Evolutionary conservation across 2,113 vertebrate genomes (phyloP).

Genomic region (Cyprinus carpio): DNA sequence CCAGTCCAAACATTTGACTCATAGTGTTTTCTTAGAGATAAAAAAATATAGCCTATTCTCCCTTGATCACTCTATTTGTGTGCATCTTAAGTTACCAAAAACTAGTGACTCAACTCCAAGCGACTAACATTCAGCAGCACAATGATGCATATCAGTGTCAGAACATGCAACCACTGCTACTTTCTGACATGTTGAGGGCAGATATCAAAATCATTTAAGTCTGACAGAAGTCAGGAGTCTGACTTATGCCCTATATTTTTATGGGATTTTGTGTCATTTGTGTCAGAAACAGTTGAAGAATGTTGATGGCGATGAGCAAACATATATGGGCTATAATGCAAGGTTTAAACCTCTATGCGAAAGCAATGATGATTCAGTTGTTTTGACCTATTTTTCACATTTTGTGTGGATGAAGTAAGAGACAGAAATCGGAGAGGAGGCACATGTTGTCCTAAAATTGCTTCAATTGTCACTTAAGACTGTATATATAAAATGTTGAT

Average conservation of each 20-base stretch:
- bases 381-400: background rate
- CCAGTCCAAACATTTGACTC: background rate
- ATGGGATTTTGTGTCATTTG: background rate
- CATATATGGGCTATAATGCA: background rate
- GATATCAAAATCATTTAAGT: background rate
- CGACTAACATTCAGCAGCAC: background rate
- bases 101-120: background rate
- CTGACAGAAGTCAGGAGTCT: background rate
- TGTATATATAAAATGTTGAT: too few species aligned
- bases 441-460: background rate
- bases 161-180: background rate
- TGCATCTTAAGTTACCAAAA: background rate
- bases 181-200: background rate
- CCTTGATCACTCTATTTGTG: background rate
- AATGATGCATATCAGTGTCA: background rate
- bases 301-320: background rate
- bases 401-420: background rate
- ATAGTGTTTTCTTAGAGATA: background rate
- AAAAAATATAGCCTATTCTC: background rate
- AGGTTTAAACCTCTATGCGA: too few species aligned
- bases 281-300: too few species aligned
- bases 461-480: background rate
- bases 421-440: background rate
- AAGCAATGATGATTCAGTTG: background rate
- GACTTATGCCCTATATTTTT: background rate